Evolutionary conservation across 2,888 invertebrate genomes (phyloP).

Genomic region (Micoletzkya japonica): DNA sequence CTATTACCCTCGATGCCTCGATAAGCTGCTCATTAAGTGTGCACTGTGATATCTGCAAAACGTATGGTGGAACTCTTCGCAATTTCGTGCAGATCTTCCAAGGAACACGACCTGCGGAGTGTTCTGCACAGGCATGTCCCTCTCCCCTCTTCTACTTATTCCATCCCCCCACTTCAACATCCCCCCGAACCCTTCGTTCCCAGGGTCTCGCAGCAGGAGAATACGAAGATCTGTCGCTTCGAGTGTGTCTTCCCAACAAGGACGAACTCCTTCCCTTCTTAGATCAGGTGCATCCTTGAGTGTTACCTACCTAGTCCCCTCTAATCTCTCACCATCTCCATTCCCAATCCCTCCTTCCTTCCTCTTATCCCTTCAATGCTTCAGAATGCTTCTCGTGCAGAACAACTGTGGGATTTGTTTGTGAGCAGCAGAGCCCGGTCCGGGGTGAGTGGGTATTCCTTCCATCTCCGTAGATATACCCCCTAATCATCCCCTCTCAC

Average conservation of each 20-base stretch:
- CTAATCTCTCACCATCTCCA: not conserved
- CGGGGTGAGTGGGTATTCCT: constrained; percentile 32
- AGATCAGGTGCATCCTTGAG: constrained; percentile 54
- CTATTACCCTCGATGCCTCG: too few relatives aligned
- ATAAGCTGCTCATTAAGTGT: constrained; percentile 32
- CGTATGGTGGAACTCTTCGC: constrained; percentile 54
- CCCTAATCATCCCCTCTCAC: not conserved
- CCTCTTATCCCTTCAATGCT: not conserved
- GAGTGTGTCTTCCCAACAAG: constrained; percentile 62
- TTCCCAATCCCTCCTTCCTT: too few relatives aligned
- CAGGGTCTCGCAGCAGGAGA: constrained; percentile 54
- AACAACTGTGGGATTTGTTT: constrained; percentile 63
- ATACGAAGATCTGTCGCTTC: constrained; percentile 59
- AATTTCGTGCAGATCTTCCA: constrained; percentile 63
- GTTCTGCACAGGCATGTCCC: constrained; percentile 46
- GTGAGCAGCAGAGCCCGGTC: constrained; percentile 60
- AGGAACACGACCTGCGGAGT: constrained; percentile 58
- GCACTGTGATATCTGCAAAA: constrained; percentile 62
- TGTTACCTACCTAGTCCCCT: not conserved
- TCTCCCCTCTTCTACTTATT: not conserved
- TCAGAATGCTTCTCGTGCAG: constrained; percentile 58
- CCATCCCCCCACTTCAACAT: not conserved
- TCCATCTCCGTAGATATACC: not conserved
- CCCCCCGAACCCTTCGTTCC: not conserved
- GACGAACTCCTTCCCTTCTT: constrained; percentile 62